A percentile compares a stretch with the other conserved stretches of the same genome.
These are phyloP conservation scores for Baryphthengus martii DNA, from an alignment of 2,113 vertebrate species.

Conservation along the genomic window DNA sequence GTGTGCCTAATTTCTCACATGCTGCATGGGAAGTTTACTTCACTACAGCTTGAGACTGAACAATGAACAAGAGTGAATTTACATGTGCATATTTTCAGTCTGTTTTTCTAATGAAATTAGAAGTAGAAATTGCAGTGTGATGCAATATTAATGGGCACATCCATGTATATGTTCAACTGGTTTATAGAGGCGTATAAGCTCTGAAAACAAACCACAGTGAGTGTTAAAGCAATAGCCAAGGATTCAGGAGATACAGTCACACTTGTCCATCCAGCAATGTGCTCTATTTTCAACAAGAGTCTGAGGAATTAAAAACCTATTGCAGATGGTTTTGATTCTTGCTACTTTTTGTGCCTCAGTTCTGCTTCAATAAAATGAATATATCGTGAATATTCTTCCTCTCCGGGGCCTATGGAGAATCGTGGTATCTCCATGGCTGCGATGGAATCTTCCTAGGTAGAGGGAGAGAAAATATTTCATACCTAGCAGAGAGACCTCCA, in stretches of 20 bases:
- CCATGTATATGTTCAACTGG: neutral
- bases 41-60: neutral
- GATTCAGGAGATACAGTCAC: neutral
- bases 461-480: neutral
- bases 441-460: neutral
- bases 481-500: neutral
- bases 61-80: neutral
- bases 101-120: neutral
- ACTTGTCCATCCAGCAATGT: neutral
- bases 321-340: neutral
- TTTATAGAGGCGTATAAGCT: neutral
- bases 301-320: neutral
- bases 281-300: neutral
- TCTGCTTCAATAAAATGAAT: neutral
- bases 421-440: accelerated
- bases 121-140: neutral
- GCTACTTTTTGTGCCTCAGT: neutral
- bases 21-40: neutral
- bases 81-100: neutral
- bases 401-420: neutral
- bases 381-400: neutral
- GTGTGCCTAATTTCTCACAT: neutral
- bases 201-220: neutral
- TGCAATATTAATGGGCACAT: neutral
- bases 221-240: neutral